A percentile compares a stretch with the other conserved stretches of the same genome.
Conservation (phyloP, 1,140 invertebrate species). For the Propsilocerus akamusi region DNA sequence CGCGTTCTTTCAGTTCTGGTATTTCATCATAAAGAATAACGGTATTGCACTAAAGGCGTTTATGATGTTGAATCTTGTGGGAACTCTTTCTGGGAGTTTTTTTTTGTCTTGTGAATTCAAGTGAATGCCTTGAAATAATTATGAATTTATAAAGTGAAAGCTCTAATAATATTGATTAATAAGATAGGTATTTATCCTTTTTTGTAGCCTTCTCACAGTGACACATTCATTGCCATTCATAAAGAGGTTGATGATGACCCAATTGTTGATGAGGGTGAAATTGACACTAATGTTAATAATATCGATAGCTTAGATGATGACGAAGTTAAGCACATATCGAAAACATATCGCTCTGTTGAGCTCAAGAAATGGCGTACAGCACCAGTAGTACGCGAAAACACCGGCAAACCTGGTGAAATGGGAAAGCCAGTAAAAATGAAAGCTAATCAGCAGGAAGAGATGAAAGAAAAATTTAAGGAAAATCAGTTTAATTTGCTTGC, state of each 20-base stretch:
- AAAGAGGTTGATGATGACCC: conserved; percentile 17
- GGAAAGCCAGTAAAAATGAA: conserved; percentile 77
- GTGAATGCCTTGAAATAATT: not conserved
- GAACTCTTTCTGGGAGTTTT: not conserved
- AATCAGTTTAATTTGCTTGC: conserved; percentile 98
- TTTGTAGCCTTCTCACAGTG: conserved; percentile 11
- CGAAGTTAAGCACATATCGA: conserved; percentile 14
- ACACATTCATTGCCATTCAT: conserved; percentile 13
- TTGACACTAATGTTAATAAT: conserved; percentile 22
- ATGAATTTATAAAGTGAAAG: too few relatives aligned
- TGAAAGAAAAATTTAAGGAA: conserved; percentile 90
- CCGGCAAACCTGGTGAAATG: conserved; percentile 66
- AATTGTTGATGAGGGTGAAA: conserved; percentile 23
- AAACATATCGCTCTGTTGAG: conserved; percentile 19
- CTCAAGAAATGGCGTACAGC: conserved; percentile 54
- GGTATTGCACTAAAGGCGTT: not conserved
- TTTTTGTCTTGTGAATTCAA: not conserved
- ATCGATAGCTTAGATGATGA: conserved; percentile 14
- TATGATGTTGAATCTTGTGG: not conserved
- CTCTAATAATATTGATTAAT: not conserved
- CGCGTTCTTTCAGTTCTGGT: not conserved
- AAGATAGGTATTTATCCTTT: not conserved
- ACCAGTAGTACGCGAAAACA: conserved; percentile 42
- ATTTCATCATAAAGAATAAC: not conserved
- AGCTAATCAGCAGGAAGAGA: conserved; percentile 60